Conservation (phyloP, 2,113 vertebrate species). For the Hassar affinis region DNA sequence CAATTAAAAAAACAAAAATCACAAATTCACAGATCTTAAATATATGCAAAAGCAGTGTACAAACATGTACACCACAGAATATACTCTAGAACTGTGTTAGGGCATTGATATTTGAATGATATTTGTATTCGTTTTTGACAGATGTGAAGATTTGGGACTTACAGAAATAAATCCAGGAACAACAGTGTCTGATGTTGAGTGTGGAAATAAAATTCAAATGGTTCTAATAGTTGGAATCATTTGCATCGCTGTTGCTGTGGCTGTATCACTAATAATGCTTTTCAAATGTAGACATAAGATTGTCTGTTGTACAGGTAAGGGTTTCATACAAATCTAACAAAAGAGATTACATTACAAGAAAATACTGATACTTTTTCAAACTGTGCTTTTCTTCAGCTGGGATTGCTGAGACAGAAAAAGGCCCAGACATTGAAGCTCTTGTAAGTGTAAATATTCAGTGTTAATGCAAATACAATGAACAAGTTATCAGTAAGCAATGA, state of each 20-base stretch:
- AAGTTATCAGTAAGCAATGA: not conserved
- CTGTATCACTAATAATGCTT: not conserved
- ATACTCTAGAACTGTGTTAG: not conserved
- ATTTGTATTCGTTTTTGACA: conserved; percentile 1
- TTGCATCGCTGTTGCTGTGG: not conserved
- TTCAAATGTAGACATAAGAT: not conserved
- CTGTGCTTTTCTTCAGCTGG: not conserved
- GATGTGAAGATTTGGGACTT: conserved; percentile 31
- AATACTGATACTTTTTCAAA: not conserved
- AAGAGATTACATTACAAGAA: not conserved
- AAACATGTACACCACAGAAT: not conserved
- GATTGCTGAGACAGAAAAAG: not conserved
- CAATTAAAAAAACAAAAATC: not conserved
- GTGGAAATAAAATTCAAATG: not conserved
- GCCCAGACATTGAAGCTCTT: fast-evolving
- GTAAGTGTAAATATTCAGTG: not conserved
- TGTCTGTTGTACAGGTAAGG: not conserved
- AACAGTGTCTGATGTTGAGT: conserved; percentile 16
- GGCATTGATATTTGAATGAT: not conserved
- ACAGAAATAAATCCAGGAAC: conserved; percentile 35
- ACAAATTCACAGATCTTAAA: not conserved
- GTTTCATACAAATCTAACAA: not conserved
- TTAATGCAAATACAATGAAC: not conserved
- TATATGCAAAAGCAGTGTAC: not conserved
- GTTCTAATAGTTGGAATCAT: not conserved